These are phyloP conservation scores for Lasioglossum malachurum DNA, from an alignment of 2,888 invertebrate genomes.

Conservation along the genomic window DNA sequence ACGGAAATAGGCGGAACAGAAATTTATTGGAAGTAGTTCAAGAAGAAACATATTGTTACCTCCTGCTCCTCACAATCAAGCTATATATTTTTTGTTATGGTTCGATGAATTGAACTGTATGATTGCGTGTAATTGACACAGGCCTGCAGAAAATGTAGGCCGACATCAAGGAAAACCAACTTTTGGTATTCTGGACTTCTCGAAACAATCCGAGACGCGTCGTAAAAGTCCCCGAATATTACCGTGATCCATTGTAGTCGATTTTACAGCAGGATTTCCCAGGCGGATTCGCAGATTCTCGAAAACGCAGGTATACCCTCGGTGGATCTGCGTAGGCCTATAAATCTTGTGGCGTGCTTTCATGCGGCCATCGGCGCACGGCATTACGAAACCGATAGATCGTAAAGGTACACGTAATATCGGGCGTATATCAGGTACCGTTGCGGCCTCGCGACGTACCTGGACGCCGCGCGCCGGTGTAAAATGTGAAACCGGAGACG, in stretches of 20 bases:
- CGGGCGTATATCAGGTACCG: conserved; percentile 62
- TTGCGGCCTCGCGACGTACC: conserved; percentile 64
- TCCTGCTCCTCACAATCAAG: too few relatives aligned
- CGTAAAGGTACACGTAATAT: conserved; percentile 48
- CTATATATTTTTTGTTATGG: too few relatives aligned
- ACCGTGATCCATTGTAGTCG: not conserved
- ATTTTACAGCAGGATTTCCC: not conserved
- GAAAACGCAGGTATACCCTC: not conserved
- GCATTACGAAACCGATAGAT: conserved; percentile 54
- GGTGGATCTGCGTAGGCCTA: conserved; percentile 5
- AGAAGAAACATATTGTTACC: not conserved
- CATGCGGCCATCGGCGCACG: conserved; percentile 44
- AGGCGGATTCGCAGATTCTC: not conserved
- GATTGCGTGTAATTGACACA: not conserved
- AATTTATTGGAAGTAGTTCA: not conserved
- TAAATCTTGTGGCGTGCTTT: conserved; percentile 30
- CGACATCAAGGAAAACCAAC: too few relatives aligned
- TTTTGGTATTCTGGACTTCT: too few relatives aligned
- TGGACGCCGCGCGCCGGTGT: conserved; percentile 38
- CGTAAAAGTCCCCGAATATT: too few relatives aligned
- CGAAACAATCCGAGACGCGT: too few relatives aligned
- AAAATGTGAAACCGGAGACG: conserved; percentile 64
- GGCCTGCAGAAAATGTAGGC: not conserved
- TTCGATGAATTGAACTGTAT: too few relatives aligned
- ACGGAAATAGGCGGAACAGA: not conserved